phyloP scores from a whole-genome alignment of 1,140 invertebrate species.

The Drosophila lacteicornis region DNA sequence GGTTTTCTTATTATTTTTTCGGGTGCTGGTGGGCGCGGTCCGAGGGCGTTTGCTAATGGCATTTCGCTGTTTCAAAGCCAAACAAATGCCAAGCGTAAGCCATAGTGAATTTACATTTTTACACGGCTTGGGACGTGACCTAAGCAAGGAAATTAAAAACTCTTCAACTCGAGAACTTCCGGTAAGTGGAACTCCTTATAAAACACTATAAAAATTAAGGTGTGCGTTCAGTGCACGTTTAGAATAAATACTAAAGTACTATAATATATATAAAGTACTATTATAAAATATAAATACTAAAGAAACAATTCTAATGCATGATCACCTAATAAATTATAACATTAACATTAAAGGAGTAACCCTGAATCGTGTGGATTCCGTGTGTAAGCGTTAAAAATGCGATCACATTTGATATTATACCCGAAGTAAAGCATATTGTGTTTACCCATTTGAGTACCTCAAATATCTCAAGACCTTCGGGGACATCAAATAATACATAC shows the following conservation, averaged over 20 bases:
- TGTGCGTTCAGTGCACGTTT: not conserved
- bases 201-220: not conserved
- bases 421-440: conserved; percentile 2
- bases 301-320: not conserved
- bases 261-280: not conserved
- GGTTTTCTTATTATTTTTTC: conserved; percentile 17
- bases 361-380: not conserved
- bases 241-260: not conserved
- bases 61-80: conserved; percentile 56
- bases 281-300: not conserved
- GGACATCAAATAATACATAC: conserved; percentile 20
- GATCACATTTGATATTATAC: not conserved
- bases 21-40: conserved; percentile 24
- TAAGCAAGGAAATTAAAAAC: conserved; percentile 30
- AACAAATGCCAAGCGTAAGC: conserved; percentile 45
- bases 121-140: conserved; percentile 31
- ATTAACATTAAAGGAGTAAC: not conserved
- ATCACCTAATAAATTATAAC: not conserved
- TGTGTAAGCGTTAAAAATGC: not conserved
- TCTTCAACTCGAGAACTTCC: conserved; percentile 17
- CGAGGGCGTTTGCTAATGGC: conserved; percentile 62
- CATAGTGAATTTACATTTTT: conserved; percentile 9
- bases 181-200: not conserved
- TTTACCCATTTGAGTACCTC: conserved; percentile 26
- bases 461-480: conserved; percentile 35